phyloP scores from a whole-genome alignment of 2,888 invertebrate genomes.

The Lasioglossum zephyrum region DNA sequence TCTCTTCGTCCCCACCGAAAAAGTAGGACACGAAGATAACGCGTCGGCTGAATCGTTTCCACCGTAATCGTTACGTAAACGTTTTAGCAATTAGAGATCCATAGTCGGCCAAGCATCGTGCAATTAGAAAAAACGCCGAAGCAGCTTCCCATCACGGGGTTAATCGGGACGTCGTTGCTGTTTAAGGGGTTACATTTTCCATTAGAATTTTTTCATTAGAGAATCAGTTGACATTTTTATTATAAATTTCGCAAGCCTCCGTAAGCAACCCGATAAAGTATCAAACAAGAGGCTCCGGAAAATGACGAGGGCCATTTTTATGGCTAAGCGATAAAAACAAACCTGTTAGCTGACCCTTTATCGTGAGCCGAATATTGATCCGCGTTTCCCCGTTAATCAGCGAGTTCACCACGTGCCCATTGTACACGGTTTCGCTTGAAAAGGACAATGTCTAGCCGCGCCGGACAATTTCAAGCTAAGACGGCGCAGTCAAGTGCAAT shows the following conservation, averaged over 20 bases:
- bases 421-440: neutral
- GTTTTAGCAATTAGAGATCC: slow-evolving; percentile 51
- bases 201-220: neutral
- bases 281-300: neutral
- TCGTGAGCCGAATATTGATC: slow-evolving; percentile 45
- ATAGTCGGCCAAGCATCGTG: slow-evolving; percentile 34
- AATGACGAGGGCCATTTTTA: slow-evolving; percentile 7
- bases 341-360: slow-evolving; percentile 29
- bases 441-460: neutral
- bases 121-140: slow-evolving; percentile 50
- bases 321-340: slow-evolving; percentile 20
- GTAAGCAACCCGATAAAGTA: neutral
- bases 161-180: neutral
- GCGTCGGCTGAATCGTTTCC: slow-evolving; percentile 55
- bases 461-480: neutral
- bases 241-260: neutral
- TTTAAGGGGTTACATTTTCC: neutral
- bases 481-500: neutral
- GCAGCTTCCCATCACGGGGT: neutral
- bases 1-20: slow-evolving; percentile 3
- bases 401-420: slow-evolving; percentile 32
- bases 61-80: slow-evolving; percentile 66
- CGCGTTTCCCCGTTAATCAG: slow-evolving; percentile 30
- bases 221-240: neutral
- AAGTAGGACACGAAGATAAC: slow-evolving; percentile 66